Percentiles rank a stretch among this genome's conserved stretches.
Evolutionary conservation across 92 coral and sea anemone genomes (phyloP).

Genomic region (Epizoanthus stellaris): DNA sequence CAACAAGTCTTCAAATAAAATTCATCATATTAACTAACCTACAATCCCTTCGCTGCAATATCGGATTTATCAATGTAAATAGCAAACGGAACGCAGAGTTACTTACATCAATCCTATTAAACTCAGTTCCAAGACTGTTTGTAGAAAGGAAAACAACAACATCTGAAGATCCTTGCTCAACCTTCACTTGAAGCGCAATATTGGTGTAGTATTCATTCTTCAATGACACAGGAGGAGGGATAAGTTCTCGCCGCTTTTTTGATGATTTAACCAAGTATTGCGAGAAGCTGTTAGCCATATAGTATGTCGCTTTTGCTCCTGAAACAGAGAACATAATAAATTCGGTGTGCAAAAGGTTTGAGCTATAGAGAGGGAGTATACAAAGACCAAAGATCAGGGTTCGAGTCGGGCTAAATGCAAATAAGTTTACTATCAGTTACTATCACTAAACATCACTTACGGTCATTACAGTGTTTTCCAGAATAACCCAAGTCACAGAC

Average conservation of each 20-base stretch:
- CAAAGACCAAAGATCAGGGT: not conserved
- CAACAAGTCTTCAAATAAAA: too few relatives aligned
- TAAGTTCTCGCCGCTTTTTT: constrained; percentile 76
- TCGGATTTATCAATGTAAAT: not conserved
- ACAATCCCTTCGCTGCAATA: not conserved
- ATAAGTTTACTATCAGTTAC: not conserved
- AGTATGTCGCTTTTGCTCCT: constrained; percentile 84
- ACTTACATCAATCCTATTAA: constrained; percentile 91
- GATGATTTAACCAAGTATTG: constrained; percentile 75
- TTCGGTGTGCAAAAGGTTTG: not conserved
- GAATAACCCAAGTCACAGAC: constrained; percentile 85
- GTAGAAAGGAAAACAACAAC: constrained; percentile 88
- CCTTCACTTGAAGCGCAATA: constrained; percentile 87
- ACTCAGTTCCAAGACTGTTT: constrained; percentile 88
- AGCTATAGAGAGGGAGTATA: not conserved
- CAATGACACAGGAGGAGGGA: constrained; percentile 77
- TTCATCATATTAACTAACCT: not conserved
- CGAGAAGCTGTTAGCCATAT: constrained; percentile 82
- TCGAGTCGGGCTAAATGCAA: not conserved
- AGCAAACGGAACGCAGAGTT: not conserved
- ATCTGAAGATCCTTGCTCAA: constrained; percentile 68
- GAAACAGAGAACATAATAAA: constrained; percentile 8
- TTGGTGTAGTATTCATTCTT: constrained; percentile 79
- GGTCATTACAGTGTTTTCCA: constrained; percentile 74
- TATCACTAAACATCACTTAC: constrained; percentile 66